Evolutionary conservation across 2,113 vertebrate genomes (phyloP).

Genomic region (Xiphophorus couchianus): DNA sequence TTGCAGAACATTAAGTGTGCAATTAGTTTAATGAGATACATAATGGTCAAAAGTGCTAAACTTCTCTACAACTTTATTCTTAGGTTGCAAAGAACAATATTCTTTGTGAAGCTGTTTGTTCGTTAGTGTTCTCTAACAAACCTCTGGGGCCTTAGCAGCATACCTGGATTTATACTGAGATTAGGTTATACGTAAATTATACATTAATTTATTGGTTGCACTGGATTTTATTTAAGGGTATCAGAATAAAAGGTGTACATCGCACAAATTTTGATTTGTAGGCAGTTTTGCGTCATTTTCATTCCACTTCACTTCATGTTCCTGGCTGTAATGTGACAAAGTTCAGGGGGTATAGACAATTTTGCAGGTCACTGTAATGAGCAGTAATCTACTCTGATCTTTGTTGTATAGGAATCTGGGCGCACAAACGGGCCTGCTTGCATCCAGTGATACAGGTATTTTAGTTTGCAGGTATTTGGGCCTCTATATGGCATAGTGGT

Average conservation of each 20-base stretch:
- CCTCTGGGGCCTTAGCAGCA: not conserved
- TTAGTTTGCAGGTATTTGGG: conserved; percentile 65
- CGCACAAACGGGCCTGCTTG: conserved; percentile 49
- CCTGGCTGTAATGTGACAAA: not conserved
- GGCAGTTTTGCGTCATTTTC: not conserved
- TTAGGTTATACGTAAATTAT: not conserved
- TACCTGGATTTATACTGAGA: not conserved
- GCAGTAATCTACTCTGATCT: conserved; percentile 57
- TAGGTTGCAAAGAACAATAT: too few relatives aligned
- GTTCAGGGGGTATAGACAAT: not conserved
- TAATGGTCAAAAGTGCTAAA: not conserved
- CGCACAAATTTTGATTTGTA: not conserved
- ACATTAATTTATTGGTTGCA: not conserved
- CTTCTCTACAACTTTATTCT: not conserved
- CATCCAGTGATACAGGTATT: conserved; percentile 68
- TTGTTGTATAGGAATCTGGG: conserved; percentile 52
- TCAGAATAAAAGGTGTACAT: not conserved
- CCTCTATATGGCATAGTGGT: conserved; percentile 66
- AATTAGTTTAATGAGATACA: not conserved
- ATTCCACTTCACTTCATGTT: not conserved
- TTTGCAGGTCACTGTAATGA: conserved; percentile 4
- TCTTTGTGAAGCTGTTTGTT: not conserved
- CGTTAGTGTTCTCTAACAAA: not conserved
- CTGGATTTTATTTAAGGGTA: not conserved
- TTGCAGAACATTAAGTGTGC: too few relatives aligned